Evolutionary conservation across 2,113 vertebrate species (phyloP).

Genomic region (Acanthisitta chloris): DNA sequence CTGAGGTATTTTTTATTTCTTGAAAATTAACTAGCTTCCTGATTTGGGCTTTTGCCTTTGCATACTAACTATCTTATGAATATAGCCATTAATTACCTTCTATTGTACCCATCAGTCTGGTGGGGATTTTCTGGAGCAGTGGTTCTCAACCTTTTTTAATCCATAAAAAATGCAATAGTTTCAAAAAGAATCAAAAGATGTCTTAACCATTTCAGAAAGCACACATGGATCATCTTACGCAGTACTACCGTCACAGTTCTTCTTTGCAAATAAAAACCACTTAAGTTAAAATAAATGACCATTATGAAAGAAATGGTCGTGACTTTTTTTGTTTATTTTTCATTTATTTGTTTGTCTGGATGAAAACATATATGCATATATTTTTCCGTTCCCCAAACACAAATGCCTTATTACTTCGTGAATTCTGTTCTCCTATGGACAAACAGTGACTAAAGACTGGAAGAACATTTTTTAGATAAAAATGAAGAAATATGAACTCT

Average conservation of each 20-base stretch:
- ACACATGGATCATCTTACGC: background rate
- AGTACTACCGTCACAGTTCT: background rate
- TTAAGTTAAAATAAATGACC: background rate
- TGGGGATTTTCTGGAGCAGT: background rate
- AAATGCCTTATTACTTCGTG: background rate
- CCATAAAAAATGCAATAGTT: background rate
- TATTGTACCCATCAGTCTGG: background rate
- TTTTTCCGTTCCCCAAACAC: background rate
- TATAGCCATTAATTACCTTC: background rate
- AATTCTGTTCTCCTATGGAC: background rate
- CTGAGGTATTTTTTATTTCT: background rate
- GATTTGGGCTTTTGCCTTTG: background rate
- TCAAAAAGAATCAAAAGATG: background rate
- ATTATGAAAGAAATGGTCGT: too few relatives aligned
- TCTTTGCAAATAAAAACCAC: background rate
- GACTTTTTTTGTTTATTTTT: background rate
- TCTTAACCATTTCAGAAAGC: background rate
- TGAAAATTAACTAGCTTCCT: background rate
- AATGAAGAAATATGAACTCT: background rate
- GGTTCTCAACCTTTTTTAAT: background rate
- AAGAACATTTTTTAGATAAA: background rate
- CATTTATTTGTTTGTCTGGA: background rate
- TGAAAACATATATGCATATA: background rate
- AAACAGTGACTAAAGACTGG: background rate
- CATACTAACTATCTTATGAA: background rate